A percentile compares a stretch with the other conserved stretches of the same genome.
phyloP scores from a whole-genome alignment of 1,140 invertebrate genomes.

The Wasmannia auropunctata region DNA sequence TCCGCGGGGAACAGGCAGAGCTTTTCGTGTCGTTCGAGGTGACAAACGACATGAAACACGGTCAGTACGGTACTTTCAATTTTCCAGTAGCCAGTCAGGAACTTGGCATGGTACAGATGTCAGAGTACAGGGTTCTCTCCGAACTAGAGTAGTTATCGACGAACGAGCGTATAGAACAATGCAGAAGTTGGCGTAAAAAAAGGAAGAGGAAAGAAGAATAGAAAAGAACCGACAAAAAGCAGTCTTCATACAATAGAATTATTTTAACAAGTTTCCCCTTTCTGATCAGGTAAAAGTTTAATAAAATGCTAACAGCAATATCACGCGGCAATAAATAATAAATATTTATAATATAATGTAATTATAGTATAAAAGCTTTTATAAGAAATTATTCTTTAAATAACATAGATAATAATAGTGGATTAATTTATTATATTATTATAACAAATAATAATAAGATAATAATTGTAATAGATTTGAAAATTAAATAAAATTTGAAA shows the following conservation, averaged over 20 bases:
- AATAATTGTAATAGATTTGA: no score
- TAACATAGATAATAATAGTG: neutral
- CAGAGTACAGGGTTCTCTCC: neutral
- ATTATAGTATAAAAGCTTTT: neutral
- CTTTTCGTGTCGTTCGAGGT: conserved; percentile 5
- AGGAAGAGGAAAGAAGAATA: neutral
- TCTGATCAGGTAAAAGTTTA: neutral
- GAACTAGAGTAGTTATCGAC: conserved; percentile 20
- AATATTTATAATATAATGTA: neutral
- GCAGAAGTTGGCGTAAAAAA: neutral
- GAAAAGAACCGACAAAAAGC: neutral
- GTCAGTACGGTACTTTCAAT: conserved; percentile 29
- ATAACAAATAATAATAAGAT: neutral
- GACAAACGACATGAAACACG: conserved; percentile 47
- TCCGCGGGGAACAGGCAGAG: neutral
- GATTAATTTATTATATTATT: no score
- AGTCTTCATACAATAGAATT: neutral
- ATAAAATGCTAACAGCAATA: neutral
- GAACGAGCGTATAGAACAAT: conserved; percentile 26
- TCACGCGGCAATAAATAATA: neutral
- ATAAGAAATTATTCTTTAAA: neutral
- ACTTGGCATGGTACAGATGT: conserved; percentile 44
- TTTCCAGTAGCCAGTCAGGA: conserved; percentile 40
- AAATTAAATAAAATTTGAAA: neutral
- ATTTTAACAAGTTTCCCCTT: neutral